These are phyloP conservation scores for Matsumurasca onukii DNA, from an alignment of 1,140 invertebrate genomes.

Conservation along the genomic window DNA sequence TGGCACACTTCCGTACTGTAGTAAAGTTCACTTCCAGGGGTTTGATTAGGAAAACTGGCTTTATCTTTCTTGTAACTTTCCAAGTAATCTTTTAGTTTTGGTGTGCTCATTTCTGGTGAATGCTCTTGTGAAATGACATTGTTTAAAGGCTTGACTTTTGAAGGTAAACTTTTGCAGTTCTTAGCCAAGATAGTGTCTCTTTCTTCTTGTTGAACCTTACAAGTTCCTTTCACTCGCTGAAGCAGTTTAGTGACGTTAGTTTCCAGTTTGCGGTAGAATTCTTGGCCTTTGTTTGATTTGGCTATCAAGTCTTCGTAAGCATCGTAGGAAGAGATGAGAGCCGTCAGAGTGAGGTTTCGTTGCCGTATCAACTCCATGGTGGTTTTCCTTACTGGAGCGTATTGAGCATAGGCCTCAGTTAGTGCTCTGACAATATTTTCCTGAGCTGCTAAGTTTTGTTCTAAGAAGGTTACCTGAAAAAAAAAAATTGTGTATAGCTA, in stretches of 20 bases:
- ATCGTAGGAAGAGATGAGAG: constrained; percentile 82
- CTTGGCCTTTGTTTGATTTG: constrained; percentile 87
- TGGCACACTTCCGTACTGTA: background rate
- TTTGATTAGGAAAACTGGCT: constrained; percentile 24
- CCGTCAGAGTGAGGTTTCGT: constrained; percentile 56
- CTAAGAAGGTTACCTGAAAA: constrained; percentile 61
- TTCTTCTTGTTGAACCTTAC: constrained; percentile 89
- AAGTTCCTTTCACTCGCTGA: constrained; percentile 74
- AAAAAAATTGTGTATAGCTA: too few species aligned
- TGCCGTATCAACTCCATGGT: constrained; percentile 73
- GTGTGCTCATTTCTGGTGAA: constrained; percentile 42
- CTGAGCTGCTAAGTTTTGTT: constrained; percentile 91
- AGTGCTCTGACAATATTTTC: constrained; percentile 90
- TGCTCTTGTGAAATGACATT: background rate
- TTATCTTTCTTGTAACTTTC: constrained; percentile 53
- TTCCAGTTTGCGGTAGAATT: constrained; percentile 92
- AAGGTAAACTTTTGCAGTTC: constrained; percentile 48
- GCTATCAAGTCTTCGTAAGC: constrained; percentile 85
- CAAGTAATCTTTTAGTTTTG: constrained; percentile 87
- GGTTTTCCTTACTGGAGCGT: constrained; percentile 76
- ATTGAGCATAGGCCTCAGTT: constrained; percentile 90
- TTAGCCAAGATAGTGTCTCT: constrained; percentile 72
- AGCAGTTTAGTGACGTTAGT: constrained; percentile 79
- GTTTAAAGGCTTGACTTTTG: constrained; percentile 37
- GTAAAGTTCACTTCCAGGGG: background rate